Evolutionary conservation across 2,113 vertebrate genomes (phyloP).

Genomic region (Ursus arctos): DNA sequence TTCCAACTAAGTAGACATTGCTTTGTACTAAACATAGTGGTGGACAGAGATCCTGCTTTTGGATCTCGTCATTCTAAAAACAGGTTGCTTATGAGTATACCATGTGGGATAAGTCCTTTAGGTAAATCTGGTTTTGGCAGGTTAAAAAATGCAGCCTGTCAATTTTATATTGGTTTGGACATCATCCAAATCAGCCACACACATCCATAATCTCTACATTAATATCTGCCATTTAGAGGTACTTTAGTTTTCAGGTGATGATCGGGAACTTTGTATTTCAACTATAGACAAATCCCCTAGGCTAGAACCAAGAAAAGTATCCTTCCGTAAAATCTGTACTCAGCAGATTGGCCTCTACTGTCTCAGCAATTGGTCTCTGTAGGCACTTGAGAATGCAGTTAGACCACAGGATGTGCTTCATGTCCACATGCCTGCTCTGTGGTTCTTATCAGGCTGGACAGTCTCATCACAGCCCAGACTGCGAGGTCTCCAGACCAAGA

Average conservation of each 20-base stretch:
- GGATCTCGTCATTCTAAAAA: background rate
- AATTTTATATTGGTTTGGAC: background rate
- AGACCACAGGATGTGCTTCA: rapidly evolving
- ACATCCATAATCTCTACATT: background rate
- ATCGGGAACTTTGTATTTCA: background rate
- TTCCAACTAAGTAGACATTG: background rate
- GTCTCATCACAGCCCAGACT: background rate
- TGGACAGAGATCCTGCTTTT: background rate
- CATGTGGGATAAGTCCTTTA: background rate
- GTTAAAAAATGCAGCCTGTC: constrained; percentile 22
- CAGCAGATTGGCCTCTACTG: too few species aligned
- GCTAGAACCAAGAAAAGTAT: background rate
- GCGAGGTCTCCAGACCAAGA: background rate
- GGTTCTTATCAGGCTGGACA: background rate
- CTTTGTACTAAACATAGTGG: background rate
- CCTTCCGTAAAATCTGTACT: background rate
- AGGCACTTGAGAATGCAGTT: background rate
- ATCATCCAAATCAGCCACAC: background rate
- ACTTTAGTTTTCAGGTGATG: background rate
- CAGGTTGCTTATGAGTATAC: background rate
- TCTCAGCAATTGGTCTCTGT: background rate
- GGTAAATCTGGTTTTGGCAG: background rate
- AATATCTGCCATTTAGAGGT: background rate
- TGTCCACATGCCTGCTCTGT: background rate
- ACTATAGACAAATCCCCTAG: background rate